Conservation (phyloP, 1,140 invertebrate genomes). For the Amphibalanus amphitrite region DNA sequence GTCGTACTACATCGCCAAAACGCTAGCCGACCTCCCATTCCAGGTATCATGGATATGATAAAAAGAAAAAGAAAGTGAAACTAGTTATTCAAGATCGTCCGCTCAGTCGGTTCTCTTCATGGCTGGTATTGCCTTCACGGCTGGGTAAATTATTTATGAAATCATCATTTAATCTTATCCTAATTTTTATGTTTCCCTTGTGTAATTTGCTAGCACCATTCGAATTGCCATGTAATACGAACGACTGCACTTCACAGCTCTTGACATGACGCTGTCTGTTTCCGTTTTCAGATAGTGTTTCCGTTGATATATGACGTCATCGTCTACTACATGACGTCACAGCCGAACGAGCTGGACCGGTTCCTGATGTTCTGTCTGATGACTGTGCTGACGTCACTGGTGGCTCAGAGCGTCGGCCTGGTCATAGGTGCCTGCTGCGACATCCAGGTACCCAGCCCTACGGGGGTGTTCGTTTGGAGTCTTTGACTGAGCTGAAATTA, state of each 20-base stretch:
- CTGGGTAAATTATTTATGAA: not conserved
- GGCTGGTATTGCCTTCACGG: no score
- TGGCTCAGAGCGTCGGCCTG: conserved; percentile 79
- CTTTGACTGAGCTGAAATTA: conserved; percentile 34
- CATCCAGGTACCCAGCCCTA: conserved; percentile 53
- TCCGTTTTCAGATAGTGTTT: conserved; percentile 53
- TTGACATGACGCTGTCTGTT: conserved; percentile 17
- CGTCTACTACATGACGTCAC: conserved; percentile 87
- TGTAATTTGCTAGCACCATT: not conserved
- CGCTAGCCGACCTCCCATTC: conserved; percentile 84
- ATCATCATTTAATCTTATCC: not conserved
- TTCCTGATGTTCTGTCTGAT: conserved; percentile 76
- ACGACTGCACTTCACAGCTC: no score
- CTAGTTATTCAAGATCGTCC: not conserved
- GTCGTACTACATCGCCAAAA: conserved; percentile 88
- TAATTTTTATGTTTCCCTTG: not conserved
- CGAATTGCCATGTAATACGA: no score
- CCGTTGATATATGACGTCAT: conserved; percentile 78
- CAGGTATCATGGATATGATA: conserved; percentile 46
- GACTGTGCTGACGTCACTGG: conserved; percentile 69
- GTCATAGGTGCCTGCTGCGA: conserved; percentile 79
- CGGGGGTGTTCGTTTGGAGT: conserved; percentile 34
- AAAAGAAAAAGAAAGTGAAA: no score
- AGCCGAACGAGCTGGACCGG: conserved; percentile 66
- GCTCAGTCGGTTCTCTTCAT: no score